Evolutionary conservation across 1,140 invertebrate genomes (phyloP), one percentile per base, ranked within the genome.

Genomic region (Oppia nitens): DNA sequence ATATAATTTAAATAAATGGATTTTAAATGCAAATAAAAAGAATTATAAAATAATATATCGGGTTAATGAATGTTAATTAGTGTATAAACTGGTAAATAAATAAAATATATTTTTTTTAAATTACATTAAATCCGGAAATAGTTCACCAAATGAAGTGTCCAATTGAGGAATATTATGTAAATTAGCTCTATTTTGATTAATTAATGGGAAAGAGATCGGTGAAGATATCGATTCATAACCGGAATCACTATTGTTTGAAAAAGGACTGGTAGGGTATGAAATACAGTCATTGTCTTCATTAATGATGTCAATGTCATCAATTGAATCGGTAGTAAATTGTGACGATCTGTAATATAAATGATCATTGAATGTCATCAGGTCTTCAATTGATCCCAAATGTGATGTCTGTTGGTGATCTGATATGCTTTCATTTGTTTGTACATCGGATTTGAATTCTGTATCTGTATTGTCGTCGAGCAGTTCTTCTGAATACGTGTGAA

Each of bases 191-290:
- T n/a, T n/a, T n/a, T n/a, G n/a, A n/a, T n/a, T n/a, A n/a, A n/a
- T n/a, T n/a, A n/a, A n/a, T n/a, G n/a, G n/a, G n/a, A n/a, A n/a
- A n/a, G n/a, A n/a, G n/a, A n/a, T n/a, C n/a, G 51, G 51, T 53
- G 51, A 53, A 26, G 51, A 28, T n/a, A 53, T 28, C 29, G 51
- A 53, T 53, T 53, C 51, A 29, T 53, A 53, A 29, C 51, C 51
- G 29, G 27, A 26, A 29, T 53, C 51, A 53, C 27, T 27, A n/a
- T 27, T 53, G 29, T 14, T n/a, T 26, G 51, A 29, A 20, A 17
- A 9, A 24, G 51, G 25, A 14, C 11, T 17, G 26, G 2, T 4
- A 27, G 24, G 3, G 2, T 9, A 1, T n/a, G 9, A 25, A 53
- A 53, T 23, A 9, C 29, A 17, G 11, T 27, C 17, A 53, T 26